Evolutionary conservation across 2,797 vertebrate genomes (phyloP).

Genomic region (Aselliscus stoliczkanus): DNA sequence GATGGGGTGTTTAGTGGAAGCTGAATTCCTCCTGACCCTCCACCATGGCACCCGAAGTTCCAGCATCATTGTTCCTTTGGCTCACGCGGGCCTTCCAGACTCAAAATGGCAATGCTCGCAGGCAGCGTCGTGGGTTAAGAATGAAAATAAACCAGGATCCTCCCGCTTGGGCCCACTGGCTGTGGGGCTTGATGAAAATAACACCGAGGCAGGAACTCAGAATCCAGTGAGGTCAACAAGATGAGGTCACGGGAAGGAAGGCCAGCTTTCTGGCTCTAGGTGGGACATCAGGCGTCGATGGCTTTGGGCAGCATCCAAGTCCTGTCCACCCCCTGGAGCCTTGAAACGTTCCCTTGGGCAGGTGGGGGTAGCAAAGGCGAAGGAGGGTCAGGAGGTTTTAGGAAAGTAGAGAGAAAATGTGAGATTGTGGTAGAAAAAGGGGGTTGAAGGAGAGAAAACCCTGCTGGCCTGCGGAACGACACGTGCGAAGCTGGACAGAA

Average conservation of each 20-base stretch:
- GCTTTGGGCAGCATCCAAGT: background rate
- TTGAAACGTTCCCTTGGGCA: background rate
- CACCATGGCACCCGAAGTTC: background rate
- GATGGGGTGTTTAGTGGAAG: too few relatives aligned
- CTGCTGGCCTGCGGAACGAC: background rate
- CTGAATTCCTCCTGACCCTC: background rate
- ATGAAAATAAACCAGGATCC: too few relatives aligned
- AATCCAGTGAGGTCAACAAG: background rate
- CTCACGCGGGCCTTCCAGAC: background rate
- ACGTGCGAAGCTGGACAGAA: background rate
- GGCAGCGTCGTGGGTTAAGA: too few relatives aligned
- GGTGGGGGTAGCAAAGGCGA: background rate
- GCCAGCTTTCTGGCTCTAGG: background rate
- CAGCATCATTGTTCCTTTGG: background rate
- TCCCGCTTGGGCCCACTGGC: background rate
- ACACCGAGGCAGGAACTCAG: background rate
- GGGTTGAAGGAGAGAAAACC: background rate
- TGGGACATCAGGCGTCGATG: background rate
- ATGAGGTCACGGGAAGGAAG: background rate
- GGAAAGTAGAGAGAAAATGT: background rate
- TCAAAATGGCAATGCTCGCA: fast-evolving
- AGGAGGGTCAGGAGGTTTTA: background rate
- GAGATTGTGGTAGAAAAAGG: background rate
- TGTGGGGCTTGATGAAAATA: background rate
- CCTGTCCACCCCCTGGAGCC: background rate